Percentiles rank a stretch among this genome's conserved stretches.
These are phyloP conservation scores for Coilia nasus DNA, from an alignment of 2,797 vertebrate species.

Conservation along the genomic window DNA sequence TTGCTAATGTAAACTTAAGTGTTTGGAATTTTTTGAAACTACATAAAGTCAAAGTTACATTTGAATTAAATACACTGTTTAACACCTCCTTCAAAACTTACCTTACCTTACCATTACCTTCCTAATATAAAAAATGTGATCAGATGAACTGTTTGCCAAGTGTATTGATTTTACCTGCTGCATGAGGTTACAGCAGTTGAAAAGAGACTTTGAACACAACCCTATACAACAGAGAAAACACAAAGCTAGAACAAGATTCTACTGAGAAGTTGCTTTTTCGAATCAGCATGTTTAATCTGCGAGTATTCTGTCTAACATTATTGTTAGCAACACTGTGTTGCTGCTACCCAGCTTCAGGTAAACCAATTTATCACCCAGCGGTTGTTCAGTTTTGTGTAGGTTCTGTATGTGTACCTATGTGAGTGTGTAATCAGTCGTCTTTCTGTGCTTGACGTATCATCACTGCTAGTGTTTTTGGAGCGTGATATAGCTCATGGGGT, in stretches of 20 bases:
- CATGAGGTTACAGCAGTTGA: not conserved
- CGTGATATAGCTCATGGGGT: constrained; percentile 71
- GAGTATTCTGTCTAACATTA: constrained; percentile 49
- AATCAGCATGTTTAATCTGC: constrained; percentile 60
- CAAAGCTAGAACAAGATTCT: not conserved
- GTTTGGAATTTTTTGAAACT: too few relatives aligned
- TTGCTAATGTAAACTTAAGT: too few relatives aligned
- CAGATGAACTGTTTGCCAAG: not conserved
- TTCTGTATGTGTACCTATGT: not conserved
- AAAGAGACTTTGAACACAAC: constrained; percentile 10
- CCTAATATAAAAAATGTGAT: not conserved
- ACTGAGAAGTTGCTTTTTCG: not conserved
- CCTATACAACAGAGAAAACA: not conserved
- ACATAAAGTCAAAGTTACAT: too few relatives aligned
- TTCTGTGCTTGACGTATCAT: not conserved
- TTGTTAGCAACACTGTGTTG: constrained; percentile 30
- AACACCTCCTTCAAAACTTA: too few relatives aligned
- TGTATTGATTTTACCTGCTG: not conserved
- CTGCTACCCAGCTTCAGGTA: constrained; percentile 68
- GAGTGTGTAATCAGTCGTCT: not conserved
- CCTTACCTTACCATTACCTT: too few relatives aligned
- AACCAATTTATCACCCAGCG: constrained; percentile 25
- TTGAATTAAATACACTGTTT: too few relatives aligned
- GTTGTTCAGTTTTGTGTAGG: not conserved
- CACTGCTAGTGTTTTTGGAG: constrained; percentile 80